Percentiles rank a stretch among this genome's conserved stretches.
These are phyloP conservation scores for Leucoraja erinaceus DNA, from an alignment of 2,113 vertebrate genomes.

Conservation along the genomic window DNA sequence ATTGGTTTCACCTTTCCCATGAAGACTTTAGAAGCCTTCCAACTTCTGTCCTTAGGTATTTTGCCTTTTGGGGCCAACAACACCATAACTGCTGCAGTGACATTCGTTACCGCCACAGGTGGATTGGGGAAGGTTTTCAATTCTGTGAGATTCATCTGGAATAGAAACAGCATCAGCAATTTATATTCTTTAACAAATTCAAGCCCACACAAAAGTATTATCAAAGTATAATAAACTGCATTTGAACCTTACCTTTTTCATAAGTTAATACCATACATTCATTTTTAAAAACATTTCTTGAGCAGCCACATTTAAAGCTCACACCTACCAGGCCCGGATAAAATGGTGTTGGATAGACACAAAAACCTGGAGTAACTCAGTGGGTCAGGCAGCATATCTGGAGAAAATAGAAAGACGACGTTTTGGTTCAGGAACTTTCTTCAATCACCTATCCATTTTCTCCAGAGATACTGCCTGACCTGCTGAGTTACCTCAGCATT, in stretches of 20 bases:
- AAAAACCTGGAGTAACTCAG: too few relatives aligned
- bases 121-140: slow-evolving; percentile 74
- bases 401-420: too few relatives aligned
- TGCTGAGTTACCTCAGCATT: too few relatives aligned
- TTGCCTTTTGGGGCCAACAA: slow-evolving; percentile 61
- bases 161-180: slow-evolving; percentile 23
- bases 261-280: background rate
- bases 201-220: background rate
- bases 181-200: background rate
- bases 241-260: background rate
- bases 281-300: background rate
- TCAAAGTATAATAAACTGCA: background rate
- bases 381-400: too few relatives aligned
- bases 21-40: slow-evolving; percentile 68
- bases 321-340: background rate
- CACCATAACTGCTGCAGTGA: slow-evolving; percentile 70
- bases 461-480: too few relatives aligned
- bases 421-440: too few relatives aligned
- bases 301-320: background rate
- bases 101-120: slow-evolving; percentile 63
- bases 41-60: slow-evolving; percentile 64
- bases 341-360: background rate
- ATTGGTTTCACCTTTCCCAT: slow-evolving; percentile 69
- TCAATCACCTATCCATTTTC: too few relatives aligned
- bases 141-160: slow-evolving; percentile 71